These are phyloP conservation scores for Drosophila nr. medialis DNA, from an alignment of 2,888 invertebrate species.

Conservation along the genomic window DNA sequence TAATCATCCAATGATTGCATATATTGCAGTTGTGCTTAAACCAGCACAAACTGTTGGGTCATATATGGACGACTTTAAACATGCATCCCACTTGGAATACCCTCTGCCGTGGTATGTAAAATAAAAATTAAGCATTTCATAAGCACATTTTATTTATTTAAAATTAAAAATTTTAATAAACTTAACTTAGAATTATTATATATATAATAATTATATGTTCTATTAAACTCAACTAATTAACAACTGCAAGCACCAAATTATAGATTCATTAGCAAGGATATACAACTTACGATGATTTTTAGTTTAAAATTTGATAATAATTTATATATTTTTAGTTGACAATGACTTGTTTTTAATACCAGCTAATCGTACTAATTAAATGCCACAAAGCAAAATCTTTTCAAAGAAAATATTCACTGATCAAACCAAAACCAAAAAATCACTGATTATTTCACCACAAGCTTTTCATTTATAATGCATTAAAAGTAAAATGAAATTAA, in stretches of 20 bases:
- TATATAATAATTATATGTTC: no score
- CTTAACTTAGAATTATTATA: no score
- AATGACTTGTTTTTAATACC: background rate
- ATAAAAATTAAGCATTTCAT: no score
- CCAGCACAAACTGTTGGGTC: background rate
- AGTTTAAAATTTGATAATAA: background rate
- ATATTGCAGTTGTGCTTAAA: background rate
- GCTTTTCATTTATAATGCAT: conserved; percentile 31
- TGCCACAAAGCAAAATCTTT: background rate
- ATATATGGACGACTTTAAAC: background rate
- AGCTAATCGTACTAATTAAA: background rate
- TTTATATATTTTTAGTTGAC: background rate
- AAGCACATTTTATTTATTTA: no score
- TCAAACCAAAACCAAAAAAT: background rate
- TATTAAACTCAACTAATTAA: background rate
- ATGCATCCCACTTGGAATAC: background rate
- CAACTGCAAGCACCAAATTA: background rate
- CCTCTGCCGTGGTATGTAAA: background rate
- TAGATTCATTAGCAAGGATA: background rate
- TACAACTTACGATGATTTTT: background rate
- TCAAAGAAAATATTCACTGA: background rate
- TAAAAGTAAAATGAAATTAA: conserved; percentile 4
- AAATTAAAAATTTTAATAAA: no score
- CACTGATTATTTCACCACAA: conserved; percentile 7
- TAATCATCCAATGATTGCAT: background rate